Evolutionary conservation across 2,888 invertebrate species (phyloP), one percentile per base, ranked within the genome.

Genomic region (Poecilus cupreus): DNA sequence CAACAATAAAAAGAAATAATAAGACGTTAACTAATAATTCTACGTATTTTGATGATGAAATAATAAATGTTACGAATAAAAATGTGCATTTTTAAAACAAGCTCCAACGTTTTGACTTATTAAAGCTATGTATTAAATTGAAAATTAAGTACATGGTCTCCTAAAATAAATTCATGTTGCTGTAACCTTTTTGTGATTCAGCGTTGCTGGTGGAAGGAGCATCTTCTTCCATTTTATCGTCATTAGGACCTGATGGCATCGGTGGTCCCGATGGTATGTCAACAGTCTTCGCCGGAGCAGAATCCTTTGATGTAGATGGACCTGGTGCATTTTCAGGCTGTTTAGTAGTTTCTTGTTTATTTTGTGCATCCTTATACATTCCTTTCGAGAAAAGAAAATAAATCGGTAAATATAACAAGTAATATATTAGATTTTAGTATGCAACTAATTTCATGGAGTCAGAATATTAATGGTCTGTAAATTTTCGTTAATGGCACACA

Each of bases 121-220:
- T 68, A 6, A 24, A 32, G 32, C 4, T 2, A 32, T 13, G 18
- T 51, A 51, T 51, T 43, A 51, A 51, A 18, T 51, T 51, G 43
- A 51, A 68, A 37, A 18, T 51, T 51, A 51, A 51, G 51, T 51
- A 51, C 51, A 68, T 68, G 32, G 64, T 68, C 22, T 11, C 10
- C 75, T 75, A 51, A 75, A 51, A 75, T 11, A 51, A 49, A 43
- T 39, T 43, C 22, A 74, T 74, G 24, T 51, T 51, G 75, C 32
- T 4, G 75, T 51, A 75, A 80, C 80, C 72, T 80, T 72, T 80
- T 39, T 72, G 46, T 11, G 22, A 49, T 43, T 79, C 43, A 20
- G 16, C 20, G 2, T 68, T 51, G n/a, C 37, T 51, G 6, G 70
- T 51, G 16, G 54, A n/a, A n/a, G 79, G 32, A 10, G 13, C 32